Evolutionary conservation across 2,113 vertebrate genomes (phyloP), one percentile per base, ranked within the genome.

Genomic region (Arvicanthis niloticus): DNA sequence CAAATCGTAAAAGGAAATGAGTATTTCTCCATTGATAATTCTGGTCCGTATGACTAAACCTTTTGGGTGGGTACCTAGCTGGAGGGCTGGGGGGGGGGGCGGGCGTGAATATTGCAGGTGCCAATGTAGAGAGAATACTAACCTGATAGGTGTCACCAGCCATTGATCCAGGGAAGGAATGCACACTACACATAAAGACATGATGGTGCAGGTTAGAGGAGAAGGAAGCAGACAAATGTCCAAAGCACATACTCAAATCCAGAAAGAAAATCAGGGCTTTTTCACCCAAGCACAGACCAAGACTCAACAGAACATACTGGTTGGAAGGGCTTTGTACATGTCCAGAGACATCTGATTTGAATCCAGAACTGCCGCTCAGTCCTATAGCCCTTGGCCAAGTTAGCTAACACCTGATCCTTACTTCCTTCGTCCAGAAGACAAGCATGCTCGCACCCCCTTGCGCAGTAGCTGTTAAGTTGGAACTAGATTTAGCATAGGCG

Each of bases 11-110:
- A 94, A 42, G 98, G 98, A 80, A 97, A 98, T 0, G 97, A 99
- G 7, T 8, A 98, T 48, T 99, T 99, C 88, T 86, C 91, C 88
- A 99, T 99, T n/a, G 95, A 99, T 51, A 51, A 94, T 9, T 98
- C 97, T 48, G 99, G 99, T 99, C 91, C 78, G 96, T 97, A 42
- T 65, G 45, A 94, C 48, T 93, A 24, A 51, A 9, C 21, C 7
- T 51, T 26, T 13, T 0, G 60, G 84, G 62, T 4, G 42, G 90
- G 91, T 29, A 51, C 68, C 26, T 8, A 12, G 48, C 56, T 62
- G 24, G 29, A 58, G 85, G 11, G 13, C 10, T 0, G 5, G 19
- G 48, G 6, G n/a, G 11, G 72, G 62, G 6, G n/a, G 11, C n/a
- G 62, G 37, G 2, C 22, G 0, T 11, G 5, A 40, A 29, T 13